Evolutionary conservation across 1,140 invertebrate genomes (phyloP).

Genomic region (Zaprionus davidi): DNA sequence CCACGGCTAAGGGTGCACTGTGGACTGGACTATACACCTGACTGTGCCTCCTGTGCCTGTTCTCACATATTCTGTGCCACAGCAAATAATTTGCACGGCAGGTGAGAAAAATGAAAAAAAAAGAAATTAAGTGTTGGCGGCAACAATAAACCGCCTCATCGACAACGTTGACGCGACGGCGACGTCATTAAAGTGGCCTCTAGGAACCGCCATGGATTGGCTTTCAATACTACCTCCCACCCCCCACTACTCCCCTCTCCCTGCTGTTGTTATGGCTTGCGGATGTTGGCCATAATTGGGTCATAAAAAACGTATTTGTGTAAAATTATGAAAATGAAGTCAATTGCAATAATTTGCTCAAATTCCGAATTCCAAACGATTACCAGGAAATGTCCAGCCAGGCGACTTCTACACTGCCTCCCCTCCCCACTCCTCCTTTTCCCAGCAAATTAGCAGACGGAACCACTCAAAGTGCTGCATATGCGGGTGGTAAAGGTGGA

Average conservation of each 20-base stretch:
- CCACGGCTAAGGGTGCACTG: not conserved
- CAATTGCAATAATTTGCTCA: conserved; percentile 77
- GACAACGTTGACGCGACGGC: conserved; percentile 1
- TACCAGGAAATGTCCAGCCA: conserved; percentile 65
- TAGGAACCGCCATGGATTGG: conserved; percentile 10
- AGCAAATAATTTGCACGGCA: conserved; percentile 70
- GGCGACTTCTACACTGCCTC: not conserved
- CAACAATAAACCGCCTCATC: conserved; percentile 15
- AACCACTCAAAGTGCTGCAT: not conserved
- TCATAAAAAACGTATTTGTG: conserved; percentile 81
- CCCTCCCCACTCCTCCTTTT: too few species aligned
- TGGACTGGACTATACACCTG: not conserved
- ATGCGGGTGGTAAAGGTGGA: not conserved
- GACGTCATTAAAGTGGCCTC: conserved; percentile 23
- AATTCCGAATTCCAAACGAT: conserved; percentile 52
- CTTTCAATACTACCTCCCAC: not conserved
- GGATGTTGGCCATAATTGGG: conserved; percentile 64
- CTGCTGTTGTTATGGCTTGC: conserved; percentile 22
- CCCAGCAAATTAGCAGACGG: conserved; percentile 11
- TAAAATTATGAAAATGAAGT: conserved; percentile 80
- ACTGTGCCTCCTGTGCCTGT: not conserved
- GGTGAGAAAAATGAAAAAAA: conserved; percentile 55
- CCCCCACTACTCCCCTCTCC: not conserved
- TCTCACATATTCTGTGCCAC: conserved; percentile 49
- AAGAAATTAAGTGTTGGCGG: conserved; percentile 30